Evolutionary conservation across 2,888 invertebrate species (phyloP), one percentile per base, ranked within the genome.

Genomic region (Hofmannophila pseudospretella): DNA sequence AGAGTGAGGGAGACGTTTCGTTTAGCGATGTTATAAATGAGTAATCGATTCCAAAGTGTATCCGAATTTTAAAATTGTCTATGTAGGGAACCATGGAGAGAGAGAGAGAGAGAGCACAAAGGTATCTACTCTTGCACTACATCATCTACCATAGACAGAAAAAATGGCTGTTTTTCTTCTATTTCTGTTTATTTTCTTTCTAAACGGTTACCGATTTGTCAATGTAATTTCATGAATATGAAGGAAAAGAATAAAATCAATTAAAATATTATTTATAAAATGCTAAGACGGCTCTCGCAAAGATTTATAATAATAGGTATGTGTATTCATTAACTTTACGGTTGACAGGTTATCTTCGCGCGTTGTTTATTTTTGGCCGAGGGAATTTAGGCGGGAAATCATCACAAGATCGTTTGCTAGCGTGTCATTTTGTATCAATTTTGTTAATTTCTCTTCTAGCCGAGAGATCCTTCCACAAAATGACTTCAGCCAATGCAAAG

Each of bases 401-500:
- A 22, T 7, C 22, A 22, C 22, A 5, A 7, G 7, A 22, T 7
- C 22, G 33, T 26, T 10, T 9, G 30, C 16, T 3, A 5, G 16
- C 16, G 14, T 14, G 26, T 27, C 32, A 34, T 7, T 16, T 13
- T 28, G 3, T 35, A 16, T 4, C 29, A 13, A 22, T 34, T 28
- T 20, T 34, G 25, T 41, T 31, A 33, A 4, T 36, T 39, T 30
- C 37, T 49, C 42, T 62, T 73, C 14, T 52, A 69, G 67, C 47
- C 14, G 38, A 32, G 32, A 56, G 47, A 41, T 42, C 48, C 14
- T 58, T 47, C 45, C 49, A 54, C 40, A 79, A 64, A 55, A 84
- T 85, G 78, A 64, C 50, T 57, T 44, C 65, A 27, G 48, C 64
- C 13, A 70, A 67, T 40, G 60, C 64, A n/a, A 90, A 90, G 48